These are phyloP conservation scores for Aphelenchoides fujianensis DNA, from an alignment of 1,140 invertebrate species.

Conservation along the genomic window DNA sequence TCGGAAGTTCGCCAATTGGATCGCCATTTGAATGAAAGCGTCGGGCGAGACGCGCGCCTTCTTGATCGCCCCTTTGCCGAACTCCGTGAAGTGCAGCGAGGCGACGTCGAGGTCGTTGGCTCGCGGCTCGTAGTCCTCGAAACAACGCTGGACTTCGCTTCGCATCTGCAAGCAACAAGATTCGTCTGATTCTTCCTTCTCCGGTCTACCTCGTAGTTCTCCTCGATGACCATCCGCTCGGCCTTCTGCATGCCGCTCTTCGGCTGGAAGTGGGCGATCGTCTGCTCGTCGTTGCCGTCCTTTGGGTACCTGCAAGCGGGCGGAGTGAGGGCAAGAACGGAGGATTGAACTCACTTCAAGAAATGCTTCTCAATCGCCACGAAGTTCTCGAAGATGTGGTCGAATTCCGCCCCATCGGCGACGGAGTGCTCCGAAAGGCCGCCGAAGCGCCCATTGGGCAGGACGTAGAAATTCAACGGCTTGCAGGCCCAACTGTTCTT, in stretches of 20 bases:
- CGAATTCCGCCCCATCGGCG: conserved; percentile 57
- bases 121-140: not conserved
- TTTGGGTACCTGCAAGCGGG: conserved; percentile 28
- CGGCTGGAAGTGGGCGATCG: conserved; percentile 5
- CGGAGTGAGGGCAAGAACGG: conserved; percentile 2
- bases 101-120: conserved; percentile 41
- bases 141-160: conserved; percentile 39
- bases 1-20: conserved; percentile 63
- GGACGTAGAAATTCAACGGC: conserved; percentile 87
- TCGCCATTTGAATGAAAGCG: conserved; percentile 66
- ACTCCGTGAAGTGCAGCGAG: conserved; percentile 45
- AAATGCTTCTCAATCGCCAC: conserved; percentile 36
- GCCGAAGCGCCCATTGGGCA: conserved; percentile 77
- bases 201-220: conserved; percentile 30
- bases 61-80: conserved; percentile 62
- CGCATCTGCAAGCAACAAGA: conserved; percentile 32
- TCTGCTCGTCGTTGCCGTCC: conserved; percentile 10
- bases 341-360: conserved; percentile 22
- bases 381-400: conserved; percentile 51
- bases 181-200: too few relatives aligned
- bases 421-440: conserved; percentile 83
- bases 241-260: conserved; percentile 33
- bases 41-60: conserved; percentile 64
- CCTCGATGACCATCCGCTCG: conserved; percentile 31
- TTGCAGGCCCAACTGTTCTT: conserved; percentile 95